A percentile compares a stretch with the other conserved stretches of the same genome.
Evolutionary conservation across 2,113 vertebrate species (phyloP).

Genomic region (Maccullochella peelii): DNA sequence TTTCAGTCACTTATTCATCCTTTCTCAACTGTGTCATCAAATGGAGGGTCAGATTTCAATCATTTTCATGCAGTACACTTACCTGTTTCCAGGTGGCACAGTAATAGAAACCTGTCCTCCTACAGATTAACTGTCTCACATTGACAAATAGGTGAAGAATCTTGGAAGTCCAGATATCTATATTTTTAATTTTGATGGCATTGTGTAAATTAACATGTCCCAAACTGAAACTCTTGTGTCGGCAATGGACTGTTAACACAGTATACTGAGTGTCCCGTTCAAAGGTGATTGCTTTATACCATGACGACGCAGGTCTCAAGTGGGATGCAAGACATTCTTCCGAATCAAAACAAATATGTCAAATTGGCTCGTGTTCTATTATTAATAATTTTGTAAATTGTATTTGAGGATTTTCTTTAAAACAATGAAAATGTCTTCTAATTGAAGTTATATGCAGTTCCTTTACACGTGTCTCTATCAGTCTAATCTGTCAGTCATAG

Average conservation of each 20-base stretch:
- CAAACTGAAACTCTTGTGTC: not conserved
- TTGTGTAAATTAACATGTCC: not conserved
- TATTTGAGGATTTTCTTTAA: not conserved
- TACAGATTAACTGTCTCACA: not conserved
- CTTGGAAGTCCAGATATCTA: not conserved
- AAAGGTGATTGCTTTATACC: not conserved
- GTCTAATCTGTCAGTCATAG: not conserved
- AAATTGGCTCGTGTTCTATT: not conserved
- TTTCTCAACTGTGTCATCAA: not conserved
- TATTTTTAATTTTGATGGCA: not conserved
- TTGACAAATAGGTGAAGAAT: not conserved
- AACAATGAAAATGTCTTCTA: not conserved
- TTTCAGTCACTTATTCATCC: constrained; percentile 3
- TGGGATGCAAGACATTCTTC: constrained; percentile 3
- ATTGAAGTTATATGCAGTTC: not conserved
- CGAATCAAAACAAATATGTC: not conserved
- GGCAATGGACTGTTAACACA: too few species aligned
- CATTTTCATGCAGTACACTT: not conserved
- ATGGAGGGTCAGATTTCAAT: not conserved
- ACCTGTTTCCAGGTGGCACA: not conserved
- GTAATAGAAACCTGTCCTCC: too few species aligned
- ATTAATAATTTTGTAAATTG: not conserved
- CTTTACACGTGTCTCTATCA: not conserved
- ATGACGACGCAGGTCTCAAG: not conserved
- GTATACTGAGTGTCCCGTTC: not conserved